Base-by-base conservation (phyloP, 2,888 invertebrate genomes). In the Sthenelais limicola region DNA sequence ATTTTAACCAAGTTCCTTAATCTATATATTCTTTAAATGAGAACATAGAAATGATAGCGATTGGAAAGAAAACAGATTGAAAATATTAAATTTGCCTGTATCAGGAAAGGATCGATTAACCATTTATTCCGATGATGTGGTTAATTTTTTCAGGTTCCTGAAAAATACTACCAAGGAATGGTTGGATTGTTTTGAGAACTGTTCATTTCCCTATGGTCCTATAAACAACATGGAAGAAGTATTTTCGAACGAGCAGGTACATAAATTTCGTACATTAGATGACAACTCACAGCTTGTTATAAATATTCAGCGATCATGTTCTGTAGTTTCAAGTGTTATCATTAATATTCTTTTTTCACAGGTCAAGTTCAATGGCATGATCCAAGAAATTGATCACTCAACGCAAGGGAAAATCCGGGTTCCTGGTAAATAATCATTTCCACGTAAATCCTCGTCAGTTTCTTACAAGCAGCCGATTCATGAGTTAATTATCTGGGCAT, bases 161-260 rank as follows among this genome's bases (percentile, higher is more conserved):
- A 81, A 85, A n/a, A 92, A 93, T 84, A 91, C 92, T 0, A 93
- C 92, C 67, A 89, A 90, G 32, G 92, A 94, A 82, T 97, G 97
- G 97, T 88, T 91, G 75, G 79, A 86, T 0, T 84, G 91, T 49
- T 93, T 98, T 80, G 91, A 92, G 72, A 91, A 91, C 24, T 92
- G 92, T 0, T 89, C 92, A 0, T 95, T 97, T 86, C 96, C 98
- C 0, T 93, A 92, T 82, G 97, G 96, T 0, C 96, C 96, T 0
- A 92, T 98, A 3, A 98, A 98, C 88, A 92, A 90, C 51, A 92
- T 98, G 88, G 89, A 91, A 76, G 92, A 95, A 88, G 94, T 94
- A 0, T 98, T 98, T 86, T 90, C 92, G 68, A 96, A 98, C 89
- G 92, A 93, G 1, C 98, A 98, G 88, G 91, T 97, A 66, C 4